Conservation (phyloP, 2,113 vertebrate genomes). For the Glaucidium brasilianum region DNA sequence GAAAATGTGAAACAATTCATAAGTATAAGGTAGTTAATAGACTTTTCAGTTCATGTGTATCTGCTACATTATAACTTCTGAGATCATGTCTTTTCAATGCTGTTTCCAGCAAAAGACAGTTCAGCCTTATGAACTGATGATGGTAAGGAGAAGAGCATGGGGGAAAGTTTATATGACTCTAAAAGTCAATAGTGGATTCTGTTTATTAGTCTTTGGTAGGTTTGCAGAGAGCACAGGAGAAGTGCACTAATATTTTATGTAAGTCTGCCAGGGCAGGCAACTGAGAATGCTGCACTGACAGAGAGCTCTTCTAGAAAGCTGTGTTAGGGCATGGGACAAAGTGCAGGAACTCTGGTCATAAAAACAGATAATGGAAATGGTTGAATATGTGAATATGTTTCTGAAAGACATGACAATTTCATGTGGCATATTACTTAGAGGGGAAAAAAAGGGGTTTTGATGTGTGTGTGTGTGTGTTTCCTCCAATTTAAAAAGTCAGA, state of each 20-base stretch:
- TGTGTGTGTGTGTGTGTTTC: background rate
- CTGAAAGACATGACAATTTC: background rate
- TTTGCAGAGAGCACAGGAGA: background rate
- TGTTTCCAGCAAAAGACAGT: background rate
- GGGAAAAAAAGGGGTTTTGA: fast-evolving
- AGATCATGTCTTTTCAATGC: background rate
- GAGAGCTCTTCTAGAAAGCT: background rate
- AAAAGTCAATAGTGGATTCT: background rate
- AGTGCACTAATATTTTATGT: background rate
- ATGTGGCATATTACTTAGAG: background rate
- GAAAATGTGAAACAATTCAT: background rate
- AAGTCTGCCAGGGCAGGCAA: background rate
- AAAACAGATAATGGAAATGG: background rate
- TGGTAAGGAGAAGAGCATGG: background rate
- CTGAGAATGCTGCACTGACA: background rate
- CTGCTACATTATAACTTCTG: background rate
- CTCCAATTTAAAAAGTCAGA: background rate
- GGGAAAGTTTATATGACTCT: background rate
- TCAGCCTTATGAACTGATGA: background rate
- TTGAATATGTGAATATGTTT: background rate
- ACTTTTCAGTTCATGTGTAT: background rate
- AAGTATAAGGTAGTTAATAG: background rate
- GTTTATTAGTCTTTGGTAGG: background rate
- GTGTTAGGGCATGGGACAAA: background rate
- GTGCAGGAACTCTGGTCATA: background rate